Evolutionary conservation across 2,797 vertebrate species (phyloP).

Genomic region (Eulemur coronatus): DNA sequence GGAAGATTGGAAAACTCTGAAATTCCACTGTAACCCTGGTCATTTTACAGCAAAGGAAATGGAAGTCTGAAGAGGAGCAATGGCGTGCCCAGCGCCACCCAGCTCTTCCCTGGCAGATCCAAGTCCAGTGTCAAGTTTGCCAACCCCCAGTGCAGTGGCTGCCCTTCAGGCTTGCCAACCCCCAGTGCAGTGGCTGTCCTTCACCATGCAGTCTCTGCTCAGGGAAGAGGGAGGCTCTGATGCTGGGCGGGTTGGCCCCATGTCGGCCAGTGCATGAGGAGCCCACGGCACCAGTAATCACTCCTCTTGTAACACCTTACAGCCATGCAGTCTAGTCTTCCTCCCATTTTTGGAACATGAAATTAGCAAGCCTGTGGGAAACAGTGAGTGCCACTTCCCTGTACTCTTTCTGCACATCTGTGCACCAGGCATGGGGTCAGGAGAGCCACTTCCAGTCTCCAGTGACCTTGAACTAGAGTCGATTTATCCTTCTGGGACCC

Average conservation of each 20-base stretch:
- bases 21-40: not conserved
- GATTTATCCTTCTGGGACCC: not conserved
- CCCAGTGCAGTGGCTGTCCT: not conserved
- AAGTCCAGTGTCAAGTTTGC: not conserved
- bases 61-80: not conserved
- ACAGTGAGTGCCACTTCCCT: too few species aligned
- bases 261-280: rapidly evolving
- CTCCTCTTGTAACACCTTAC: not conserved
- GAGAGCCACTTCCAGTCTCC: not conserved
- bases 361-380: too few species aligned
- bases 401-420: not conserved
- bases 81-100: not conserved
- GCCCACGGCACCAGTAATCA: not conserved
- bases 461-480: not conserved
- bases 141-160: not conserved
- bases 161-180: too few species aligned
- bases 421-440: not conserved
- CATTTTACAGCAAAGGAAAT: not conserved
- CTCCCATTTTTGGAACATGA: not conserved
- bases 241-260: rapidly evolving
- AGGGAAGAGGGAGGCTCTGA: not conserved
- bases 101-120: not conserved
- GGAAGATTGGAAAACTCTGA: not conserved
- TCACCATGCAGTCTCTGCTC: not conserved
- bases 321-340: not conserved